These are phyloP conservation scores for Poeciliopsis retropinna DNA, from an alignment of 2,113 vertebrate species.

Conservation along the genomic window DNA sequence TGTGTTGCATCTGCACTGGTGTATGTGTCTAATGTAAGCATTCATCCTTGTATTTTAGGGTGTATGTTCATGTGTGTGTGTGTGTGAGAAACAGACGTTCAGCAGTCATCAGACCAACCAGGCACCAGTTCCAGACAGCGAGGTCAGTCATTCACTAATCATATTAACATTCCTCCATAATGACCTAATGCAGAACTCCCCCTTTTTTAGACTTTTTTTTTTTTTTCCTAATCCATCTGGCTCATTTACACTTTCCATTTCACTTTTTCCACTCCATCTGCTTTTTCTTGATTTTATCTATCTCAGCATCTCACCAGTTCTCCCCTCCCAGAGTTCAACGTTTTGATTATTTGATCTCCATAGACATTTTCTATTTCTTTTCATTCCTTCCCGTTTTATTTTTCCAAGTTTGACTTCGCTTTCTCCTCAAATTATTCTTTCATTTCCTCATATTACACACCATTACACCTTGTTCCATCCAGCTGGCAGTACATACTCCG, in stretches of 20 bases:
- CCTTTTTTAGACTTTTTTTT: conserved; percentile 26
- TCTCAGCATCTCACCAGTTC: conserved; percentile 16
- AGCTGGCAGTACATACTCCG: background rate
- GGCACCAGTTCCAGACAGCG: conserved; percentile 71
- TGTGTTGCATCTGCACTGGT: conserved; percentile 4
- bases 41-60: conserved; percentile 26
- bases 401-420: background rate
- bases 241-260: conserved; percentile 31
- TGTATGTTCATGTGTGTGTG: conserved; percentile 20
- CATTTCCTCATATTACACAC: conserved; percentile 25
- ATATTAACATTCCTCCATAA: conserved; percentile 84
- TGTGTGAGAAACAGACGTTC: conserved; percentile 35
- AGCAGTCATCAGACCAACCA: conserved; percentile 65
- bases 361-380: conserved; percentile 21
- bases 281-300: conserved; percentile 29
- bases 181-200: conserved; percentile 71
- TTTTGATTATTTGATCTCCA: conserved; percentile 31
- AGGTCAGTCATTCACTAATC: conserved; percentile 81
- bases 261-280: background rate
- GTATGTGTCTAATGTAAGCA: conserved; percentile 24
- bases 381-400: background rate
- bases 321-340: conserved; percentile 6
- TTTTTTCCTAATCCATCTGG: conserved; percentile 36
- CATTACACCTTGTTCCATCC: conserved; percentile 2
- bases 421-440: background rate